These are phyloP conservation scores for Zaprionus lineosus DNA, from an alignment of 2,888 invertebrate genomes.

Conservation along the genomic window DNA sequence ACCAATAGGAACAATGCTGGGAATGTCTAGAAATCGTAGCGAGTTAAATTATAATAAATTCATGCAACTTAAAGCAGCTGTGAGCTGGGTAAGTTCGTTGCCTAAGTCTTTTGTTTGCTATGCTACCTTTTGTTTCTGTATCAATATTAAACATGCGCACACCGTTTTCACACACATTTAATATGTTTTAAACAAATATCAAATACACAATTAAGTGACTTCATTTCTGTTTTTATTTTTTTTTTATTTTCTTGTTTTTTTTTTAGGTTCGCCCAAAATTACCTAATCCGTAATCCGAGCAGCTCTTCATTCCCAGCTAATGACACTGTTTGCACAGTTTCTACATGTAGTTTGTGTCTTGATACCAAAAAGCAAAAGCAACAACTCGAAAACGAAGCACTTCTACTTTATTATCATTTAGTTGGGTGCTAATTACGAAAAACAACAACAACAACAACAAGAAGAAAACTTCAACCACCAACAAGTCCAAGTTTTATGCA, in stretches of 20 bases:
- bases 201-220: constrained; percentile 56
- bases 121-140: constrained; percentile 38
- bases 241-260: too few species aligned
- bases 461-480: constrained; percentile 17
- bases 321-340: constrained; percentile 56
- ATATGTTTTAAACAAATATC: constrained; percentile 67
- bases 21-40: constrained; percentile 68
- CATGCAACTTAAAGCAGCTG: constrained; percentile 36
- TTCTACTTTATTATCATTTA: constrained; percentile 66
- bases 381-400: constrained; percentile 33
- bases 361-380: constrained; percentile 37
- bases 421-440: constrained; percentile 67
- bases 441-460: constrained; percentile 25
- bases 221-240: too few species aligned
- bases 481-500: constrained; percentile 36
- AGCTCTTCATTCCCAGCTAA: constrained; percentile 49
- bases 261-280: background rate
- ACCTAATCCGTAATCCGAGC: background rate
- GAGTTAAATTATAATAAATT: constrained; percentile 64
- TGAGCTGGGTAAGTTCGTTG: constrained; percentile 58
- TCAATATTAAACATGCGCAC: constrained; percentile 57
- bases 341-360: constrained; percentile 34
- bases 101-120: constrained; percentile 71
- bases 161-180: constrained; percentile 58
- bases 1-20: constrained; percentile 60